Evolutionary conservation across 2,888 invertebrate genomes (phyloP).

Genomic region (Scaptomyza cyrtandrae): DNA sequence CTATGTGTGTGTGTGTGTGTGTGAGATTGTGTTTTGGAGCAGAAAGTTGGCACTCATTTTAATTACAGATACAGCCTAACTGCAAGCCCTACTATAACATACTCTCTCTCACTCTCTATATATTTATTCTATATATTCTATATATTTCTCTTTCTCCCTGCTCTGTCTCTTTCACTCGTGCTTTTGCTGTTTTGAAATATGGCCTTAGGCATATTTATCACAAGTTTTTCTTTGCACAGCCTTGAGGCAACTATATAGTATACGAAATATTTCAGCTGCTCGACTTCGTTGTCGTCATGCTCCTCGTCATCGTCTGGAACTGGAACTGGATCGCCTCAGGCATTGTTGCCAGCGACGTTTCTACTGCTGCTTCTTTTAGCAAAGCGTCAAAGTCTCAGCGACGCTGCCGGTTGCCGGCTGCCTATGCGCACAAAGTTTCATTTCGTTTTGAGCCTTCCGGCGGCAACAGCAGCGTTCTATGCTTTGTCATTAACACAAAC

Average conservation of each 20-base stretch:
- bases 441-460: slow-evolving; percentile 71
- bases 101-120: neutral
- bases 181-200: slow-evolving; percentile 80
- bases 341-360: slow-evolving; percentile 53
- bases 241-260: slow-evolving; percentile 52
- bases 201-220: slow-evolving; percentile 82
- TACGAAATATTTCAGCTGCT: slow-evolving; percentile 80
- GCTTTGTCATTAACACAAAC: slow-evolving; percentile 79
- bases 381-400: slow-evolving; percentile 74
- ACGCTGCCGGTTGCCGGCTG: slow-evolving; percentile 52
- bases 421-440: slow-evolving; percentile 79
- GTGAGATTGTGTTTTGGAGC: slow-evolving; percentile 9
- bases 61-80: slow-evolving; percentile 82
- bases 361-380: slow-evolving; percentile 63
- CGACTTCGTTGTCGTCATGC: slow-evolving; percentile 51
- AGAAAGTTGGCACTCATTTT: slow-evolving; percentile 78
- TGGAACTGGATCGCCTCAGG: slow-evolving; percentile 64
- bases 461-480: slow-evolving; percentile 73
- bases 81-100: slow-evolving; percentile 48
- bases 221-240: slow-evolving; percentile 83
- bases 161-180: slow-evolving; percentile 1
- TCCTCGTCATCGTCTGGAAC: slow-evolving; percentile 58
- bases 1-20: slow-evolving; percentile 14
- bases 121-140: too few relatives aligned
- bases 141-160: neutral